These are phyloP conservation scores for Episyrphus balteatus DNA, from an alignment of 1,140 invertebrate species.

Conservation along the genomic window DNA sequence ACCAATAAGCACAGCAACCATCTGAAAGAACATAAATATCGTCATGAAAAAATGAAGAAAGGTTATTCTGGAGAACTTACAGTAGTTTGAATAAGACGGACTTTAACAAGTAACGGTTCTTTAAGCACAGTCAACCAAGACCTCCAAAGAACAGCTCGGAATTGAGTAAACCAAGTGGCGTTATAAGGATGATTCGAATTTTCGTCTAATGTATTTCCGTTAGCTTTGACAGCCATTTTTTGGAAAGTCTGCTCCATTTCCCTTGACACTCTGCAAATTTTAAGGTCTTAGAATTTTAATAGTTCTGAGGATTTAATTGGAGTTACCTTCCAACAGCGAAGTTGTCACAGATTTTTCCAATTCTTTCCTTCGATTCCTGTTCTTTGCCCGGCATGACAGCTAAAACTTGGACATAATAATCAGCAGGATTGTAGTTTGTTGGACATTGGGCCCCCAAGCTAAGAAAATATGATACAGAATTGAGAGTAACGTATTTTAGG, in stretches of 20 bases:
- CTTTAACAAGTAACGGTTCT: slow-evolving; percentile 81
- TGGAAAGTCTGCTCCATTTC: slow-evolving; percentile 36
- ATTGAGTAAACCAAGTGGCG: slow-evolving; percentile 79
- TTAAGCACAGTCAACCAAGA: slow-evolving; percentile 79
- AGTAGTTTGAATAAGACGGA: slow-evolving; percentile 76
- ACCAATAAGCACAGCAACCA: slow-evolving; percentile 76
- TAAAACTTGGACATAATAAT: slow-evolving; percentile 86
- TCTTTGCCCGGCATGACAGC: slow-evolving; percentile 78
- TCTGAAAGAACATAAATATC: slow-evolving; percentile 43
- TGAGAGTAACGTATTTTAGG: not conserved
- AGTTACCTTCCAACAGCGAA: slow-evolving; percentile 48
- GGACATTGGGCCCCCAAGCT: slow-evolving; percentile 68
- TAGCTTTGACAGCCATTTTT: slow-evolving; percentile 22
- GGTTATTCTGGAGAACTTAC: slow-evolving; percentile 45
- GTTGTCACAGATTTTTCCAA: slow-evolving; percentile 66
- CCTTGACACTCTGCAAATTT: slow-evolving; percentile 27
- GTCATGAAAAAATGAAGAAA: not conserved
- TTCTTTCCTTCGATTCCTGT: slow-evolving; percentile 56
- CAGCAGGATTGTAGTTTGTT: slow-evolving; percentile 88
- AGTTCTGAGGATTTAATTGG: not conserved
- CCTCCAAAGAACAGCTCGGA: slow-evolving; percentile 78
- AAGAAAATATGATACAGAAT: no score
- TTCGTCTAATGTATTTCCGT: slow-evolving; percentile 35
- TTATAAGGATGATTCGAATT: slow-evolving; percentile 52
- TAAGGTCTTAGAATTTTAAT: not conserved